phyloP scores from a whole-genome alignment of 2,888 invertebrate genomes.

The Aphodius sticticus region DNA sequence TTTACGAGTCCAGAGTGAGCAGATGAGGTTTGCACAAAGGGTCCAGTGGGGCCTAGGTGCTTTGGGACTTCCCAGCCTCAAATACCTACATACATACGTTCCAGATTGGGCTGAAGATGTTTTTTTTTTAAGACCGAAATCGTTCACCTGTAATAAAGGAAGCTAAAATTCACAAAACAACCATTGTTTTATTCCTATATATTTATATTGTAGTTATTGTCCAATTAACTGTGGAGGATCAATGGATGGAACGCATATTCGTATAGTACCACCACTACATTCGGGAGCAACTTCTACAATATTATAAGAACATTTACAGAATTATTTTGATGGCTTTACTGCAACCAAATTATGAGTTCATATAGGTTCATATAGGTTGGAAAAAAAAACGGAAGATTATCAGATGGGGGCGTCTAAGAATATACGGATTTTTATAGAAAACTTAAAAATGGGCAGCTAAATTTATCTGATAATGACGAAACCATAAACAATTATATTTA shows the following conservation, averaged over 20 bases:
- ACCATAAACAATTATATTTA: not conserved
- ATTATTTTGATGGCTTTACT: conserved; percentile 26
- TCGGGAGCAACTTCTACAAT: conserved; percentile 19
- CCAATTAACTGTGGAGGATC: conserved; percentile 27
- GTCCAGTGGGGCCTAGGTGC: too few relatives aligned
- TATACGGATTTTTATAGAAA: conserved; percentile 21
- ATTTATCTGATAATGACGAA: conserved; percentile 11
- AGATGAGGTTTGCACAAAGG: too few relatives aligned
- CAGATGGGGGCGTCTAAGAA: conserved; percentile 23
- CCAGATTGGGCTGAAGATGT: too few relatives aligned
- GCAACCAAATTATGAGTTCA: conserved; percentile 17
- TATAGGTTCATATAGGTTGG: conserved; percentile 22
- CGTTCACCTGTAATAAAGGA: too few relatives aligned
- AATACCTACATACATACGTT: too few relatives aligned
- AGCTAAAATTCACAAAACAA: too few relatives aligned
- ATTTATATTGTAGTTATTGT: too few relatives aligned
- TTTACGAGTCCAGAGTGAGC: too few relatives aligned
- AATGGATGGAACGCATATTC: conserved; percentile 17
- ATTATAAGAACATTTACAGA: conserved; percentile 19
- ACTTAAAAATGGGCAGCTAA: not conserved
- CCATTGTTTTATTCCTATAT: too few relatives aligned
- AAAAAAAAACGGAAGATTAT: conserved; percentile 23
- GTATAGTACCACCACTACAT: conserved; percentile 13
- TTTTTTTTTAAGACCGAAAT: too few relatives aligned
- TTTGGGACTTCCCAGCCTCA: too few relatives aligned